Conservation (phyloP, 2,797 vertebrate genomes). For the Acipenser transmontanus region DNA sequence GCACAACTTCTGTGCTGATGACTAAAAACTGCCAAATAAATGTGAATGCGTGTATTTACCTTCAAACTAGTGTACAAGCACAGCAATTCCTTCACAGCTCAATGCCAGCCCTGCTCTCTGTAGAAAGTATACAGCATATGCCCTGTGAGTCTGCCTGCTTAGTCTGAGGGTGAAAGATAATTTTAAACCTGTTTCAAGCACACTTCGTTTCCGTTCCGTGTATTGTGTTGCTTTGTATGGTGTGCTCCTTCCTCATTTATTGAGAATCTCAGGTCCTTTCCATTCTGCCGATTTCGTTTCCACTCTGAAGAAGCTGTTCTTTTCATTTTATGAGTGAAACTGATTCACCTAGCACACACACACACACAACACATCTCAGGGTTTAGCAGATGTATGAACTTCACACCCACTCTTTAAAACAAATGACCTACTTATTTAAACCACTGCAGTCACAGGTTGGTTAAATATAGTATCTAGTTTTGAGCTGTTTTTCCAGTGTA, state of each 20-base stretch:
- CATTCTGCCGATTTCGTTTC: constrained; percentile 2
- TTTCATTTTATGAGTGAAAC: neutral
- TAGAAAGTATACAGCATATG: too few relatives aligned
- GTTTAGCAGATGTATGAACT: neutral
- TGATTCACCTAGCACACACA: constrained; percentile 24
- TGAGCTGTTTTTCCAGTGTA: constrained; percentile 2
- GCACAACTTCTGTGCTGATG: too few relatives aligned
- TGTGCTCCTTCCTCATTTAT: constrained; percentile 25
- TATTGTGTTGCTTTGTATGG: constrained; percentile 20
- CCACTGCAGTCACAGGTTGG: neutral
- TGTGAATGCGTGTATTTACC: too few relatives aligned
- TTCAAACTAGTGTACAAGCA: too few relatives aligned
- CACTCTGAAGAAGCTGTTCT: neutral
- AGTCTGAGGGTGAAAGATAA: too few relatives aligned
- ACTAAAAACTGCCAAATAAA: too few relatives aligned
- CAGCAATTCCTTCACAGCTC: too few relatives aligned
- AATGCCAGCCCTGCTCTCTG: too few relatives aligned
- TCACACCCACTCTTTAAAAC: constrained; percentile 13
- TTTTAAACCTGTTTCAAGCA: constrained; percentile 25
- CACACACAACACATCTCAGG: constrained; percentile 20
- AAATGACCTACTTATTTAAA: constrained; percentile 27
- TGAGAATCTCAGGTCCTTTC: constrained; percentile 18
- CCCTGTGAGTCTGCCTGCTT: too few relatives aligned
- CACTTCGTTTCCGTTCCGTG: constrained; percentile 22
- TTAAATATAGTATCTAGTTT: constrained; percentile 4